These are phyloP conservation scores for Tympanuchus pallidicinctus DNA, from an alignment of 2,113 vertebrate species.

Conservation along the genomic window DNA sequence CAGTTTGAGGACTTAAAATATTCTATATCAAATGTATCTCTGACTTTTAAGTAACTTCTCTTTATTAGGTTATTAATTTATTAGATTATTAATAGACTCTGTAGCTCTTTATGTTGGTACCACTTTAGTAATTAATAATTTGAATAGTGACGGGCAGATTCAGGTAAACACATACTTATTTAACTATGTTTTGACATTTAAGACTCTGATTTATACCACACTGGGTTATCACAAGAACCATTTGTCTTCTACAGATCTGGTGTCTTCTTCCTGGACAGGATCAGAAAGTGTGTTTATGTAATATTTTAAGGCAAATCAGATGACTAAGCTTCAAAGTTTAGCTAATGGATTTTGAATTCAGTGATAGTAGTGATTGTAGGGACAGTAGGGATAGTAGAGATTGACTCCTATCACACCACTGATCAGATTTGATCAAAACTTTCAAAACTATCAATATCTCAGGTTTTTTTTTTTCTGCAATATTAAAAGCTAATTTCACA, in stretches of 20 bases:
- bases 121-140: background rate
- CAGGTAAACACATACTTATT: background rate
- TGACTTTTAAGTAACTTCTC: fast-evolving
- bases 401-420: background rate
- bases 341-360: background rate
- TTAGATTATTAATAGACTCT: background rate
- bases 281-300: background rate
- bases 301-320: background rate
- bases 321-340: background rate
- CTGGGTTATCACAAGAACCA: background rate
- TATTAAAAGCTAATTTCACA: background rate
- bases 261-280: background rate
- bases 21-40: background rate
- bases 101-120: background rate
- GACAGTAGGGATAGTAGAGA: background rate
- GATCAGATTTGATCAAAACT: background rate
- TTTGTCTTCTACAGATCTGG: background rate
- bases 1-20: background rate
- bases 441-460: background rate
- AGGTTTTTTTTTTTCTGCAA: background rate
- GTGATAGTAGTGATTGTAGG: background rate
- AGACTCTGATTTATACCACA: background rate
- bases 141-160: background rate
- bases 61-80: background rate
- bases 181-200: background rate